Evolutionary conservation across 2,797 vertebrate species (phyloP).

Genomic region (Pantherophis alleghaniensis): DNA sequence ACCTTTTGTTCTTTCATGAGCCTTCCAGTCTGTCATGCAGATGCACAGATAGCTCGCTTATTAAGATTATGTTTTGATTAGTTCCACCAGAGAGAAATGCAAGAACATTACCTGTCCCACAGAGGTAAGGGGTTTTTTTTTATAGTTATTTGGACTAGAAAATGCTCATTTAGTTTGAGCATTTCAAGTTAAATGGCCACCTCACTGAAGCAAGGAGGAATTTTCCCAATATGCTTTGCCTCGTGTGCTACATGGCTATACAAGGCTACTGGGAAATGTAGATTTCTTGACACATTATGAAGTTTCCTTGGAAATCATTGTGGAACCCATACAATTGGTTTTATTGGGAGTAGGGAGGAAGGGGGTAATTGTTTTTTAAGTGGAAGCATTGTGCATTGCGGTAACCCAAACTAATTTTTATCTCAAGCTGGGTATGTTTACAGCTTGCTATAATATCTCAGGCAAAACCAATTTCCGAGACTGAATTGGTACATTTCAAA

Average conservation of each 20-base stretch:
- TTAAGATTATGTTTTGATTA: conserved; percentile 2
- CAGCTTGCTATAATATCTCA: not conserved
- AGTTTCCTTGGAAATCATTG: conserved; percentile 12
- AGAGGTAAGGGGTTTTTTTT: not conserved
- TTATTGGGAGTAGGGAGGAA: not conserved
- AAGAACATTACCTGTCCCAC: conserved; percentile 6
- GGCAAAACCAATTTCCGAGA: not conserved
- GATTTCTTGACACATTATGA: not conserved
- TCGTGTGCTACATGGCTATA: not conserved
- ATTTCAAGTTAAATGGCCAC: conserved; percentile 21
- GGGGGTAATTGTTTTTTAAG: not conserved
- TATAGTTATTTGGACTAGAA: not conserved
- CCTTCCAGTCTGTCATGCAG: not conserved
- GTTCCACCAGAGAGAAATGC: not conserved
- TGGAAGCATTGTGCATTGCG: not conserved
- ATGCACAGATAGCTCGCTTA: not conserved
- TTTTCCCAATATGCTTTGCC: not conserved
- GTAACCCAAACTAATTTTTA: not conserved
- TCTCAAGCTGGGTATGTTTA: not conserved
- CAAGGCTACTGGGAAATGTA: not conserved
- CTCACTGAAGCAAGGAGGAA: not conserved
- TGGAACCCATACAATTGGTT: not conserved
- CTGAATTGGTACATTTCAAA: not conserved
- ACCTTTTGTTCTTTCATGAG: conserved; percentile 7
- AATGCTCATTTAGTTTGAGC: conserved; percentile 10